phyloP scores from a whole-genome alignment of 2,888 invertebrate species.

The Lomographa bimaculata region DNA sequence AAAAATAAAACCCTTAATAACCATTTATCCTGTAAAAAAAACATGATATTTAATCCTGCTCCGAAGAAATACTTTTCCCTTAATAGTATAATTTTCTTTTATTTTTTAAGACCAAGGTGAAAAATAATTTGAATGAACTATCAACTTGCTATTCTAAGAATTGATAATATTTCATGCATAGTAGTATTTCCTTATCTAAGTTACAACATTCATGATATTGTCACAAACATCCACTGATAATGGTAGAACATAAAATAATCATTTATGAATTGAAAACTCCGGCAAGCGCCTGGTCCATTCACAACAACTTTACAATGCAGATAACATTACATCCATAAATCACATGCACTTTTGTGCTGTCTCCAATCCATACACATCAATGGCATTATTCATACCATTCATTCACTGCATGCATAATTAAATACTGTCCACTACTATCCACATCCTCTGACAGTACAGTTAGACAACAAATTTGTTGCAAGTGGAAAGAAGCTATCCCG shows the following conservation, averaged over 20 bases:
- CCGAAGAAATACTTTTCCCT: too few species aligned
- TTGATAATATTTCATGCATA: too few species aligned
- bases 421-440: conserved; percentile 37
- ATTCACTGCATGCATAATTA: conserved; percentile 69
- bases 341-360: conserved; percentile 38
- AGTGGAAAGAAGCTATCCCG: conserved; percentile 19
- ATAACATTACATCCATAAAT: conserved; percentile 44
- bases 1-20: too few species aligned
- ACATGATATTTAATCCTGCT: too few species aligned
- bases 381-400: conserved; percentile 49
- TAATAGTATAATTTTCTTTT: too few species aligned
- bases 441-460: conserved; percentile 32
- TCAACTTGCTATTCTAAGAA: too few species aligned
- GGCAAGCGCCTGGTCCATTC: conserved; percentile 41
- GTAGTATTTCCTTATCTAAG: conserved; percentile 9
- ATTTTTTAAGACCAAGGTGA: too few species aligned
- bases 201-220: not conserved
- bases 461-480: conserved; percentile 17
- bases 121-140: too few species aligned
- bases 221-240: conserved; percentile 8
- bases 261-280: conserved; percentile 35
- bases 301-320: conserved; percentile 48
- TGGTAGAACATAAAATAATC: conserved; percentile 17
- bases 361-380: conserved; percentile 51
- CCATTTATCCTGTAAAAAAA: too few species aligned